A percentile compares a stretch with the other conserved stretches of the same genome.
phyloP scores from a whole-genome alignment of 2,797 vertebrate species.

The Chaenodraco wilsoni region DNA sequence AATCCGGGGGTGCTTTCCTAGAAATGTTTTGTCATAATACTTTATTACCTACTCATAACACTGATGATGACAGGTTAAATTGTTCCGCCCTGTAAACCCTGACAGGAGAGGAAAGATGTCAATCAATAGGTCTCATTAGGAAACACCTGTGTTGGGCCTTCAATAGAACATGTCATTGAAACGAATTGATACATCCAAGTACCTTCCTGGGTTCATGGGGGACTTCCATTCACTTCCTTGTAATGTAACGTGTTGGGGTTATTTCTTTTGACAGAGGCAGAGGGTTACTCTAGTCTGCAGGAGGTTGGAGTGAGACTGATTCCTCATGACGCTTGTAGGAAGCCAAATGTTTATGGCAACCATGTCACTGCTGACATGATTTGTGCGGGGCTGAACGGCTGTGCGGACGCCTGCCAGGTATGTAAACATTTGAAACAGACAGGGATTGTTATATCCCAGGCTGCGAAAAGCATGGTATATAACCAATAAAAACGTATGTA shows the following conservation, averaged over 20 bases:
- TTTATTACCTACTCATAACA: background rate
- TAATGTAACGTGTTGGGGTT: background rate
- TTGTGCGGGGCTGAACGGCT: slow-evolving; percentile 86
- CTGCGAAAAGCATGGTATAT: background rate
- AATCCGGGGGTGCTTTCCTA: background rate
- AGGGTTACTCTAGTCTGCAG: slow-evolving; percentile 86
- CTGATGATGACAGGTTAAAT: background rate
- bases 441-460: background rate
- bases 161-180: background rate
- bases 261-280: slow-evolving; percentile 73
- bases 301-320: slow-evolving; percentile 88
- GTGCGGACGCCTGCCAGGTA: slow-evolving; percentile 94
- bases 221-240: background rate
- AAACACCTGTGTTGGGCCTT: background rate
- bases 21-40: background rate
- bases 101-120: background rate
- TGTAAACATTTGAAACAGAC: slow-evolving; percentile 4
- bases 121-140: background rate
- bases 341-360: slow-evolving; percentile 88
- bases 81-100: background rate
- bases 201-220: background rate
- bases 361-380: slow-evolving; percentile 92
- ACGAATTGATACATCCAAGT: background rate
- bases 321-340: slow-evolving; percentile 84
- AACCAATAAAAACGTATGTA: background rate